phyloP scores from a whole-genome alignment of 2,888 invertebrate species.

The Phorcus lineatus region DNA sequence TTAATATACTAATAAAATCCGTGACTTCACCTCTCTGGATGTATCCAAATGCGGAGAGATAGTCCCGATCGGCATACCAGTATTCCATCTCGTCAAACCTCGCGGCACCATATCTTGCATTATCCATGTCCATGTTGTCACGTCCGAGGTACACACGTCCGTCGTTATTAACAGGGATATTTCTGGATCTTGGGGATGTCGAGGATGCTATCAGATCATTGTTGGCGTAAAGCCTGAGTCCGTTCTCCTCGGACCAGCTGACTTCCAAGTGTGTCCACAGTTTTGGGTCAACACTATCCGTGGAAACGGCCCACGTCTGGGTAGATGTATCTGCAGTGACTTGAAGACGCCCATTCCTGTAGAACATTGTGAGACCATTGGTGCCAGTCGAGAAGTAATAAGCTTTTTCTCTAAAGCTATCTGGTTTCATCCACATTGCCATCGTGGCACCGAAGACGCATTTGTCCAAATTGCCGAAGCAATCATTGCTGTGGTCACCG shows the following conservation, averaged over 20 bases:
- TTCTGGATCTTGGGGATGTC: background rate
- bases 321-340: constrained; percentile 54
- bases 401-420: constrained; percentile 28
- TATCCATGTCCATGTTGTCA: constrained; percentile 49
- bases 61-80: constrained; percentile 72
- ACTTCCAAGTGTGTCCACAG: constrained; percentile 71
- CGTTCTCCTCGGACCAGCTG: constrained; percentile 60
- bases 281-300: constrained; percentile 40
- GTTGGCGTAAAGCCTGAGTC: constrained; percentile 57
- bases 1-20: background rate
- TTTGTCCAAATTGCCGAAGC: constrained; percentile 65
- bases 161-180: background rate
- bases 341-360: constrained; percentile 49
- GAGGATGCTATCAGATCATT: constrained; percentile 43
- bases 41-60: constrained; percentile 69
- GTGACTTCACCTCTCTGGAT: constrained; percentile 67
- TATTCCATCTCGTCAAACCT: constrained; percentile 71
- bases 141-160: constrained; percentile 55
- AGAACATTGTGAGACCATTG: constrained; percentile 65
- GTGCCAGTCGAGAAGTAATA: constrained; percentile 62
- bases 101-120: constrained; percentile 58
- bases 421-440: constrained; percentile 63
- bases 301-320: constrained; percentile 54
- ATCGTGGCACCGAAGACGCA: constrained; percentile 63
- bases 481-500: constrained; percentile 52